Evolutionary conservation across 2,888 invertebrate species (phyloP).

Genomic region (Drosophila nigritarsus): DNA sequence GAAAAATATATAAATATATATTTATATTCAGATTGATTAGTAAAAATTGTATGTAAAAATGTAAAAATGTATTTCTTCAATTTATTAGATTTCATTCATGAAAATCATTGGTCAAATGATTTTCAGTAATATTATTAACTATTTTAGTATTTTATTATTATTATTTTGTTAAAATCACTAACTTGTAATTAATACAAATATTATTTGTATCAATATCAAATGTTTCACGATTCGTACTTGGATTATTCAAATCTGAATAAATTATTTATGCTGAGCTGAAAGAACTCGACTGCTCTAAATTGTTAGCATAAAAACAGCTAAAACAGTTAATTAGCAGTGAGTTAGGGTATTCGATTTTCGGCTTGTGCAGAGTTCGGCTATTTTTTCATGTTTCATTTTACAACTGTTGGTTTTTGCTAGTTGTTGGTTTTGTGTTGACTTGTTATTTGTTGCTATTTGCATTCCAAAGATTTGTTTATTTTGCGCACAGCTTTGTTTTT

Average conservation of each 20-base stretch:
- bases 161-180: background rate
- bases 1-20: no score
- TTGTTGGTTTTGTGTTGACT: conserved; percentile 34
- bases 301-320: background rate
- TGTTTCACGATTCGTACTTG: background rate
- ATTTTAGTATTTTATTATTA: background rate
- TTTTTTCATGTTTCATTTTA: conserved; percentile 21
- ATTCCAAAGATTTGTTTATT: conserved; percentile 56
- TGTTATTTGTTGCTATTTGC: conserved; percentile 52
- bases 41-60: no score
- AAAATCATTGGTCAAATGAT: no score
- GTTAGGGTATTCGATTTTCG: conserved; percentile 16
- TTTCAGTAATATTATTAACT: no score
- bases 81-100: no score
- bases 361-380: background rate
- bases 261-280: no score
- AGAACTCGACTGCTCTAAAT: background rate
- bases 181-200: background rate
- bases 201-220: background rate
- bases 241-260: no score
- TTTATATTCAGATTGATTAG: no score
- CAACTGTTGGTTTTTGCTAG: conserved; percentile 1
- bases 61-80: no score
- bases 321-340: background rate
- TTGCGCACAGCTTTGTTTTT: conserved; percentile 58